Conservation (phyloP, 1,140 invertebrate species). For the Lutraria rhynchaena region DNA sequence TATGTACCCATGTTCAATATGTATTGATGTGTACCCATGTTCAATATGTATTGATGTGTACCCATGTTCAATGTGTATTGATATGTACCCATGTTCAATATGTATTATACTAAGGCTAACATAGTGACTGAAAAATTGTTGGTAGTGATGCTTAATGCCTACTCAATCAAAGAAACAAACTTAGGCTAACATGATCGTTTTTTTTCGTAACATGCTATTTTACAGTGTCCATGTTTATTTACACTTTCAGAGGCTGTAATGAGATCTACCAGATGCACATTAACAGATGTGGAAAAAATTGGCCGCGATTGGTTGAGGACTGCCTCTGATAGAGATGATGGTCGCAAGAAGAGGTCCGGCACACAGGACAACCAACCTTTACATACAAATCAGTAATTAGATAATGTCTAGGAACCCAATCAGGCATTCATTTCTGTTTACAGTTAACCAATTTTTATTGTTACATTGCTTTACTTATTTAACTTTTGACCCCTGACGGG, state of each 20-base stretch:
- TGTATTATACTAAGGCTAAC: background rate
- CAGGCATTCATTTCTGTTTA: too few relatives aligned
- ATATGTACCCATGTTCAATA: slow-evolving; percentile 4
- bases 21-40: too few relatives aligned
- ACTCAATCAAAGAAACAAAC: background rate
- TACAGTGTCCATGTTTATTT: too few relatives aligned
- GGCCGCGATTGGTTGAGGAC: slow-evolving; percentile 3
- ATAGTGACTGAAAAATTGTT: background rate
- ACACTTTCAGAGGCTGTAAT: slow-evolving; percentile 17
- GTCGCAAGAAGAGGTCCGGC: background rate
- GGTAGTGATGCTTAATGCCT: background rate
- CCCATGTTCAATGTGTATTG: too few relatives aligned
- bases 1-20: too few relatives aligned
- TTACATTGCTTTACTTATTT: too few relatives aligned
- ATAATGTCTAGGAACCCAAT: too few relatives aligned
- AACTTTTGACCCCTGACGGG: too few relatives aligned
- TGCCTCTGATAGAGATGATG: slow-evolving; percentile 8
- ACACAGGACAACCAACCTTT: too few relatives aligned
- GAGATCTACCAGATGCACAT: slow-evolving; percentile 6
- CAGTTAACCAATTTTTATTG: too few relatives aligned
- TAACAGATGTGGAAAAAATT: slow-evolving; percentile 1
- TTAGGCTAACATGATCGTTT: background rate
- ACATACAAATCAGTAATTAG: too few relatives aligned
- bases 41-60: too few relatives aligned
- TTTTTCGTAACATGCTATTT: background rate